Evolutionary conservation across 2,113 vertebrate genomes (phyloP).

Genomic region (Neodon shergylaensis): DNA sequence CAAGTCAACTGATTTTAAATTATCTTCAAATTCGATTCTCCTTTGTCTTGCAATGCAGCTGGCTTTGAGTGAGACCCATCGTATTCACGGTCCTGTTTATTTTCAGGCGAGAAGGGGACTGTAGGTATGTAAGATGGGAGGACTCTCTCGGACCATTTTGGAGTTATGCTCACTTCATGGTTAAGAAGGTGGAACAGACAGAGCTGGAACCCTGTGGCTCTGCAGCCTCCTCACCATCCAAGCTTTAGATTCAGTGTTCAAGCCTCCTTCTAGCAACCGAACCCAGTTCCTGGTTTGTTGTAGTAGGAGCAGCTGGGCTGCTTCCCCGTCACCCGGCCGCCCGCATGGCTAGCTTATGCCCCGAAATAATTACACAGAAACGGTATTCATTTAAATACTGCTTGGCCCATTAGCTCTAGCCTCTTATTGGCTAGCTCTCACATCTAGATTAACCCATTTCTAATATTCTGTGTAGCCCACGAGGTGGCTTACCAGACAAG

Average conservation of each 20-base stretch:
- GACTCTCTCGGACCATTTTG: neutral
- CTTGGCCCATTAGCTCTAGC: too few species aligned
- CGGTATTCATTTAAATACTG: too few species aligned
- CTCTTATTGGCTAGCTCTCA: too few species aligned
- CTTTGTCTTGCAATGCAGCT: neutral
- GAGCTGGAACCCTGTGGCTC: neutral
- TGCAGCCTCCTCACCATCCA: neutral
- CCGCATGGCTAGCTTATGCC: too few species aligned
- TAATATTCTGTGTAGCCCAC: too few species aligned
- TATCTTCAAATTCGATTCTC: neutral
- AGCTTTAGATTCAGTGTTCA: neutral
- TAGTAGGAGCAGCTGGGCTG: too few species aligned
- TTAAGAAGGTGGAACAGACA: neutral
- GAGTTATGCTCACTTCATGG: neutral
- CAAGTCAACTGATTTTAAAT: neutral
- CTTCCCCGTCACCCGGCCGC: too few species aligned
- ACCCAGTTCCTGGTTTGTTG: neutral
- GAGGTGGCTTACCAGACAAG: too few species aligned
- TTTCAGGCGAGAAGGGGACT: neutral
- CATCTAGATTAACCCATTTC: too few species aligned
- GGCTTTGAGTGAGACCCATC: neutral
- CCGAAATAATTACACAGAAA: too few species aligned
- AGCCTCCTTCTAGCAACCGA: neutral
- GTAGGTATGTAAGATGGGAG: neutral
- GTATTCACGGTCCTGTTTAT: neutral